A percentile compares a stretch with the other conserved stretches of the same genome.
phyloP scores from a whole-genome alignment of 2,113 vertebrate genomes.

The Tympanuchus pallidicinctus region DNA sequence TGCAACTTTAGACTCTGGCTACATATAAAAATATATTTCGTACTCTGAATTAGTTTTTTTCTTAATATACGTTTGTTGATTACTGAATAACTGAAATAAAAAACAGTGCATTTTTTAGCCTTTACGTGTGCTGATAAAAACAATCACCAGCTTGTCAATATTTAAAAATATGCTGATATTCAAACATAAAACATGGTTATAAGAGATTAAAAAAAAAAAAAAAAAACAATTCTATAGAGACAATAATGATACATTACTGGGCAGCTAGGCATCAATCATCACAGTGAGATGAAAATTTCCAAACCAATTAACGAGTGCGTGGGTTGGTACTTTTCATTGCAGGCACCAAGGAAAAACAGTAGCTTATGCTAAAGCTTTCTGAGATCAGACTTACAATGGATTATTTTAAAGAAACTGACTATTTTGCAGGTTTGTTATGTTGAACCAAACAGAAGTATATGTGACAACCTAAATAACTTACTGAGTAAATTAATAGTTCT shows the following conservation, averaged over 20 bases:
- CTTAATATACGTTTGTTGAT: neutral
- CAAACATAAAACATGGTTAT: neutral
- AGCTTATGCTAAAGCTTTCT: neutral
- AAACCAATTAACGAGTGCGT: neutral
- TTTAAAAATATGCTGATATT: neutral
- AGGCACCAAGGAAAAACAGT: neutral
- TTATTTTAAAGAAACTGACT: neutral
- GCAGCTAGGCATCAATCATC: neutral
- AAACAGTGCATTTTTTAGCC: neutral
- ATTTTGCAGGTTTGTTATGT: neutral
- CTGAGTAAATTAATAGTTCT: neutral
- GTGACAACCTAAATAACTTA: neutral
- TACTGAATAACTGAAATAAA: neutral
- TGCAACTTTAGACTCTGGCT: neutral
- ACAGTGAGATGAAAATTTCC: neutral
- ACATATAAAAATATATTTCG: neutral
- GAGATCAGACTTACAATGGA: neutral
- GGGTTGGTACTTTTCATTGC: neutral
- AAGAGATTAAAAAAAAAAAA: neutral
- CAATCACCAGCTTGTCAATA: neutral
- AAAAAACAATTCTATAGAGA: neutral
- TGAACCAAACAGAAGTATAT: neutral
- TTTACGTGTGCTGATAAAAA: neutral
- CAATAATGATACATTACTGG: neutral
- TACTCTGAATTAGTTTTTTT: neutral